Percentiles rank a stretch among this genome's conserved stretches.
These are phyloP conservation scores for Rhodinocichla rosea DNA, from an alignment of 2,113 vertebrate species.

Conservation along the genomic window DNA sequence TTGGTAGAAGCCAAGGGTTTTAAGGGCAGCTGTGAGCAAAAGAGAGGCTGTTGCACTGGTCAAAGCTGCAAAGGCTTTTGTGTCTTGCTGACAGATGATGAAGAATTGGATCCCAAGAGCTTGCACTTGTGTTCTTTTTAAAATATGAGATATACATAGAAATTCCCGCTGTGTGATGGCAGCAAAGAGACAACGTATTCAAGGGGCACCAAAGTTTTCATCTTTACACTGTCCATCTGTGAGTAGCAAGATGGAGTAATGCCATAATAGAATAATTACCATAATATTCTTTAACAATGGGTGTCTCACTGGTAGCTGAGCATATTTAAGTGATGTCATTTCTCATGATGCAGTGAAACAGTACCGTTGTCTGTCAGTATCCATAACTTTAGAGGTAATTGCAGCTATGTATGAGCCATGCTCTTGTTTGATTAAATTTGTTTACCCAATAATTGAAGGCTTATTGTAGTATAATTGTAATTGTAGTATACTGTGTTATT, in stretches of 20 bases:
- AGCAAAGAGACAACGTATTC: not conserved
- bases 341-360: not conserved
- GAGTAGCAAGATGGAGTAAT: not conserved
- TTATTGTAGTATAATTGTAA: not conserved
- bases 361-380: not conserved
- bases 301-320: not conserved
- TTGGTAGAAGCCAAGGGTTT: not conserved
- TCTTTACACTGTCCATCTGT: not conserved
- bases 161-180: not conserved
- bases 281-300: not conserved
- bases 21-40: not conserved
- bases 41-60: not conserved
- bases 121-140: not conserved
- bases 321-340: not conserved
- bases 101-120: not conserved
- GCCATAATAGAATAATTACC: not conserved
- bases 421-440: slow-evolving; percentile 22
- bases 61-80: not conserved
- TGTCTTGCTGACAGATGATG: not conserved
- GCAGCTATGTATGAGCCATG: not conserved
- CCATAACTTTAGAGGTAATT: slow-evolving; percentile 31
- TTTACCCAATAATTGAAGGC: not conserved
- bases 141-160: not conserved
- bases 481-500: not conserved
- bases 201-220: not conserved